Percentiles rank a stretch among this genome's conserved stretches.
Conservation (phyloP, 2,797 vertebrate species). For the Saxicola maurus region DNA sequence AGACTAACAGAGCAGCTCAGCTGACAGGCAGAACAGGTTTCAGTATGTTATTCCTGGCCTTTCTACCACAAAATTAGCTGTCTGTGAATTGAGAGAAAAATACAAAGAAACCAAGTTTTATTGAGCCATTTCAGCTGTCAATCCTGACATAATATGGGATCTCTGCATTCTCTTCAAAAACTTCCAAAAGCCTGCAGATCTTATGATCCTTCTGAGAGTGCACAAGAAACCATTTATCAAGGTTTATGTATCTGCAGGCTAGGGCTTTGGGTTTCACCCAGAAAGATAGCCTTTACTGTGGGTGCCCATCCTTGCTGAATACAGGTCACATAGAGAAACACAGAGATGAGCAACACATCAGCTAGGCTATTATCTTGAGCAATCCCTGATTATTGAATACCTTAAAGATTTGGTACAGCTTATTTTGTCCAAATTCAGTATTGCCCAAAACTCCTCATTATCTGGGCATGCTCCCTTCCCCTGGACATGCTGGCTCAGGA, state of each 20-base stretch:
- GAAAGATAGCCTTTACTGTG: background rate
- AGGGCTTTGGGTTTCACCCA: background rate
- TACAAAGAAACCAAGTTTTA: background rate
- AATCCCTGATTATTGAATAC: background rate
- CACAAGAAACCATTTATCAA: background rate
- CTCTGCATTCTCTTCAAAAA: background rate
- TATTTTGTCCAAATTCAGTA: background rate
- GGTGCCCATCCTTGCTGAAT: background rate
- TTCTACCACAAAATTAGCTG: background rate
- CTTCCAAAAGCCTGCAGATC: background rate
- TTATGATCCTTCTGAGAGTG: accelerated
- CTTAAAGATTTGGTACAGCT: background rate
- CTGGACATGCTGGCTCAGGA: background rate
- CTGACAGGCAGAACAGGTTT: conserved; percentile 34
- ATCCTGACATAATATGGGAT: background rate
- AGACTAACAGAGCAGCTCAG: background rate
- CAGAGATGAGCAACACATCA: background rate
- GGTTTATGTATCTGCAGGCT: background rate
- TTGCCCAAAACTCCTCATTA: background rate
- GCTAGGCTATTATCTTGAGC: background rate
- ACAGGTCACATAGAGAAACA: background rate
- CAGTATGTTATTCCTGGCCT: background rate
- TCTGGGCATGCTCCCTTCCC: background rate
- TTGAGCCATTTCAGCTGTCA: accelerated
- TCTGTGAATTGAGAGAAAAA: background rate